Conservation (phyloP, 2,888 invertebrate genomes). For the Polymixis lichenea region DNA sequence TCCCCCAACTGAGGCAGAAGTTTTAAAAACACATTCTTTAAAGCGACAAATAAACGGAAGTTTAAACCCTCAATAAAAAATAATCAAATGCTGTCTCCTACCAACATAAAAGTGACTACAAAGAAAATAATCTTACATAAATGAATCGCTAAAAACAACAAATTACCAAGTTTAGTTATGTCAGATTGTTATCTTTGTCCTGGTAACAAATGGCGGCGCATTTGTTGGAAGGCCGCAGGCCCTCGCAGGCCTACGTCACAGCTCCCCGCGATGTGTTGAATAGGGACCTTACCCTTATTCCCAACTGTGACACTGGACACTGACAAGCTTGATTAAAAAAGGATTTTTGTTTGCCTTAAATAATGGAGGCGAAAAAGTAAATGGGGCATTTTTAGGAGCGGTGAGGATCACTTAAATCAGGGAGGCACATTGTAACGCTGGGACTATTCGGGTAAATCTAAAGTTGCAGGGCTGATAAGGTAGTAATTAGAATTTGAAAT, state of each 20-base stretch:
- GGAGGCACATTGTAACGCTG: neutral
- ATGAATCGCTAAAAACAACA: conserved; percentile 21
- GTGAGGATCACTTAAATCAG: conserved; percentile 2
- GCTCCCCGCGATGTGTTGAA: conserved; percentile 3
- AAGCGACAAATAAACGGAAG: neutral
- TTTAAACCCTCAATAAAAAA: neutral
- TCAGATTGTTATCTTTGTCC: conserved; percentile 23
- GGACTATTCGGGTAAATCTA: neutral
- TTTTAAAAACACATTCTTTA: neutral
- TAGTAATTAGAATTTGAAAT: neutral
- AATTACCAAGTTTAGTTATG: conserved; percentile 16
- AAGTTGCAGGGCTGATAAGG: neutral
- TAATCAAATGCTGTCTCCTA: neutral
- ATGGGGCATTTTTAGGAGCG: conserved; percentile 18
- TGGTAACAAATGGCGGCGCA: conserved; percentile 25
- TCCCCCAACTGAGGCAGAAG: neutral
- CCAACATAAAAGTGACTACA: neutral
- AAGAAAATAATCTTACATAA: conserved; percentile 1
- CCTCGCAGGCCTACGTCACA: neutral
- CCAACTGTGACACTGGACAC: conserved; percentile 31
- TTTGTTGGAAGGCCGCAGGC: conserved; percentile 23
- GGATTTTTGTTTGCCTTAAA: conserved; percentile 33
- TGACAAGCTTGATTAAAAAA: conserved; percentile 47
- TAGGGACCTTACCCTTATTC: conserved; percentile 43
- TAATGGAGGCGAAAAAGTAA: conserved; percentile 18